Conservation (phyloP, 1,140 invertebrate genomes). For the Drosophila parabipectinata region DNA sequence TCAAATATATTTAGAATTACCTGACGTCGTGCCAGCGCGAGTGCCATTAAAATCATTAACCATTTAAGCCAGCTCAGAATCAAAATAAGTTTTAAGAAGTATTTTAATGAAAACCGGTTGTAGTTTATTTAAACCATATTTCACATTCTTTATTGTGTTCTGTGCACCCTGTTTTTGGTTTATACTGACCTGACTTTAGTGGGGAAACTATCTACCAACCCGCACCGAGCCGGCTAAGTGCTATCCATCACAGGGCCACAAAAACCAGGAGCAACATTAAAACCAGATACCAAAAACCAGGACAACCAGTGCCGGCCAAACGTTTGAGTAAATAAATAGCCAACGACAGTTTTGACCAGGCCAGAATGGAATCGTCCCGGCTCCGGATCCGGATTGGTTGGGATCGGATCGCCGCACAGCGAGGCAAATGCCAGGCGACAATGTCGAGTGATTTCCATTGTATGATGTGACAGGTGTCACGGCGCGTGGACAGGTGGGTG, state of each 20-base stretch:
- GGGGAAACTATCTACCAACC: slow-evolving; percentile 6
- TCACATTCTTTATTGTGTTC: background rate
- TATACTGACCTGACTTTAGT: background rate
- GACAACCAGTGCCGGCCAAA: slow-evolving; percentile 35
- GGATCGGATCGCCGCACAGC: background rate
- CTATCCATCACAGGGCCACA: slow-evolving; percentile 54
- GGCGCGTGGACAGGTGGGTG: slow-evolving; percentile 51
- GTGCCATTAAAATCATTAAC: slow-evolving; percentile 43
- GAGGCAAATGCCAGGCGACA: slow-evolving; percentile 60
- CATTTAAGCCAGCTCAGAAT: slow-evolving; percentile 20
- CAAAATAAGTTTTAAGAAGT: slow-evolving; percentile 12
- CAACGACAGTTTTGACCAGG: slow-evolving; percentile 34
- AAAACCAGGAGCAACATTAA: slow-evolving; percentile 21
- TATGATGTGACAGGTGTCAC: slow-evolving; percentile 80
- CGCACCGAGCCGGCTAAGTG: slow-evolving; percentile 36
- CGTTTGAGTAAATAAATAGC: slow-evolving; percentile 69
- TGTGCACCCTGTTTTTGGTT: slow-evolving; percentile 27
- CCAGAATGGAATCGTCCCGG: slow-evolving; percentile 23
- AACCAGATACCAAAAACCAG: slow-evolving; percentile 48
- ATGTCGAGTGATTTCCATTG: slow-evolving; percentile 80
- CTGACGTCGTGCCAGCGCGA: slow-evolving; percentile 19
- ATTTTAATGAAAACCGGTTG: background rate
- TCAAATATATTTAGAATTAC: slow-evolving; percentile 39
- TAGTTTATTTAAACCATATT: background rate
- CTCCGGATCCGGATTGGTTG: background rate